These are phyloP conservation scores for Hermodice carunculata DNA, from an alignment of 2,888 invertebrate species.

Conservation along the genomic window DNA sequence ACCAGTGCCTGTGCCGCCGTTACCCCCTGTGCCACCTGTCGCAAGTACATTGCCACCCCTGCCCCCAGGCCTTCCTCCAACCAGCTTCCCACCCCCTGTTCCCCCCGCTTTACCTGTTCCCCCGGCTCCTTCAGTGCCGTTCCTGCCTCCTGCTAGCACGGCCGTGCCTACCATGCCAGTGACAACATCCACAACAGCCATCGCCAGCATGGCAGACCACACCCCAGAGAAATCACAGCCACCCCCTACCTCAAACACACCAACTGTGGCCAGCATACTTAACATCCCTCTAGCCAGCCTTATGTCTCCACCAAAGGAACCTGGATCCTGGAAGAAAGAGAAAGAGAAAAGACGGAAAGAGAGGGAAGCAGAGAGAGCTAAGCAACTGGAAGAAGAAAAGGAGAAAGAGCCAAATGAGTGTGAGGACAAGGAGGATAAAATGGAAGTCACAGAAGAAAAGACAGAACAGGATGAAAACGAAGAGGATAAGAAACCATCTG, in stretches of 20 bases:
- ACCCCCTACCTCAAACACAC: no score
- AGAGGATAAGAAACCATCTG: neutral
- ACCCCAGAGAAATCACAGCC: no score
- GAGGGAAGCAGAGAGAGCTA: neutral
- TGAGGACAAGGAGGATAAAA: neutral
- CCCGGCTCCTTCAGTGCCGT: neutral
- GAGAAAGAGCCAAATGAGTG: neutral
- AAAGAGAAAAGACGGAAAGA: neutral
- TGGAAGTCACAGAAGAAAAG: neutral
- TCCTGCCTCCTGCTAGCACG: neutral
- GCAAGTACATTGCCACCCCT: slow-evolving; percentile 4
- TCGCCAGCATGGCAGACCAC: no score
- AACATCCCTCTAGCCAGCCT: no score
- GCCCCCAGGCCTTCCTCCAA: slow-evolving; percentile 8
- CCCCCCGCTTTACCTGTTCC: neutral
- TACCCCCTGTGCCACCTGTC: no score
- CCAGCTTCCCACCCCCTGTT: slow-evolving; percentile 4
- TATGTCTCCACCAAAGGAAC: no score
- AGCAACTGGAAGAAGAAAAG: neutral
- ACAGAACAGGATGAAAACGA: neutral
- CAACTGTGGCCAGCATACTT: no score
- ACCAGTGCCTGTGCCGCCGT: no score
- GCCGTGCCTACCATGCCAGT: neutral
- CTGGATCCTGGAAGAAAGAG: neutral
- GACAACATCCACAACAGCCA: no score